These are phyloP conservation scores for Coleophora deauratella DNA, from an alignment of 2,888 invertebrate genomes.

Conservation along the genomic window DNA sequence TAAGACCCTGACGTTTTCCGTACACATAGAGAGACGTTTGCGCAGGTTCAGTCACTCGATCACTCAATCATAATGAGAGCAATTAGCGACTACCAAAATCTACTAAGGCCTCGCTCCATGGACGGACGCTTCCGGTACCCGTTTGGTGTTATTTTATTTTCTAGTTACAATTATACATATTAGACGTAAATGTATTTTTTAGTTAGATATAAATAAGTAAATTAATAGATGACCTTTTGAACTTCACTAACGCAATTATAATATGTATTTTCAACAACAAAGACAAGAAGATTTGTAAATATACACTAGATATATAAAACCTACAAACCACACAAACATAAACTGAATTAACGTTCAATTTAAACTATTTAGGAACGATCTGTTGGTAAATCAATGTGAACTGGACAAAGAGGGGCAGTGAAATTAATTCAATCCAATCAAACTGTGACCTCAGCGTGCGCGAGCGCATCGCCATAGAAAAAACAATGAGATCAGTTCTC, in stretches of 20 bases:
- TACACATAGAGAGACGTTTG: conserved; percentile 16
- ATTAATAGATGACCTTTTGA: no score
- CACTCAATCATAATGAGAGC: conserved; percentile 27
- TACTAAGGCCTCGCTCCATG: conserved; percentile 25
- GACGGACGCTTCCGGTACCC: conserved; percentile 20
- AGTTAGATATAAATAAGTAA: no score
- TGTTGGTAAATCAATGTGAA: conserved; percentile 13
- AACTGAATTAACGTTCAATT: no score
- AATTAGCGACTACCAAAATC: conserved; percentile 27
- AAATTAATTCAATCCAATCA: conserved; percentile 31
- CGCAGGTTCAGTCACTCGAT: conserved; percentile 1
- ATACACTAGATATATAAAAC: not conserved
- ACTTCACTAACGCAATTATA: no score
- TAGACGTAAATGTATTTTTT: no score
- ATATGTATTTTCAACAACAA: no score
- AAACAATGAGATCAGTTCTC: conserved; percentile 55
- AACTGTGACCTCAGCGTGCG: conserved; percentile 45
- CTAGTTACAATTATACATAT: no score
- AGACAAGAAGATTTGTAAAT: no score
- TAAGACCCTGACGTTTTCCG: conserved; percentile 27
- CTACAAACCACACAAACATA: conserved; percentile 1
- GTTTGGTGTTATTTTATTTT: no score
- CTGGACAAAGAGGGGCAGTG: conserved; percentile 11
- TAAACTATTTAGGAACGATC: conserved; percentile 1
- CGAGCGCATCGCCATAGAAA: conserved; percentile 9